Conservation (phyloP, 2,888 invertebrate species). For the Phragmatobia fuliginosa region DNA sequence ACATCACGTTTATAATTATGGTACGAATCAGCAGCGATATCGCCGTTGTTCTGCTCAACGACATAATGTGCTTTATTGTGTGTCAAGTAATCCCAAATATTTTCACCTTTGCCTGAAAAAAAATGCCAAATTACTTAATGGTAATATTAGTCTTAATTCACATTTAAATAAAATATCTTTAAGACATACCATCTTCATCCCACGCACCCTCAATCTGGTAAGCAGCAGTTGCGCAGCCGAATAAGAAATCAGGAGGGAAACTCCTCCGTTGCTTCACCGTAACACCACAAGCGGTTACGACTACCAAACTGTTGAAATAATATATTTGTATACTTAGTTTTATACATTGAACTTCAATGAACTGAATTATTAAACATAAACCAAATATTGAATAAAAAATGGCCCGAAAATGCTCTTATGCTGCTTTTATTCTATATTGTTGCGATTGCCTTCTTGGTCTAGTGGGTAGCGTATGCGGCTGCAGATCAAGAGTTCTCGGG, state of each 20-base stretch:
- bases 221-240: constrained; percentile 70
- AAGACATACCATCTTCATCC: constrained; percentile 65
- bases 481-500: too few species aligned
- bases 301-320: constrained; percentile 34
- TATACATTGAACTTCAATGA: too few species aligned
- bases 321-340: too few species aligned
- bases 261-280: constrained; percentile 44
- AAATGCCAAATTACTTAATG: neutral
- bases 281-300: constrained; percentile 34
- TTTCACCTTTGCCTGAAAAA: constrained; percentile 59
- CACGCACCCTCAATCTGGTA: constrained; percentile 74
- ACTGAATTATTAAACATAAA: neutral
- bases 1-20: constrained; percentile 86
- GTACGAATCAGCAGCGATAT: constrained; percentile 87
- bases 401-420: too few species aligned
- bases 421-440: too few species aligned
- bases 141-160: neutral
- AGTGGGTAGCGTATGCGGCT: too few species aligned
- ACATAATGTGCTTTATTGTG: constrained; percentile 57
- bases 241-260: constrained; percentile 69
- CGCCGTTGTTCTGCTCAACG: constrained; percentile 77
- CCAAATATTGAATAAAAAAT: neutral
- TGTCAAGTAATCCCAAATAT: constrained; percentile 63
- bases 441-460: too few species aligned
- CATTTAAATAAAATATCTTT: neutral